Evolutionary conservation across 2,797 vertebrate species (phyloP).

Genomic region (Clarias laeviceps): DNA sequence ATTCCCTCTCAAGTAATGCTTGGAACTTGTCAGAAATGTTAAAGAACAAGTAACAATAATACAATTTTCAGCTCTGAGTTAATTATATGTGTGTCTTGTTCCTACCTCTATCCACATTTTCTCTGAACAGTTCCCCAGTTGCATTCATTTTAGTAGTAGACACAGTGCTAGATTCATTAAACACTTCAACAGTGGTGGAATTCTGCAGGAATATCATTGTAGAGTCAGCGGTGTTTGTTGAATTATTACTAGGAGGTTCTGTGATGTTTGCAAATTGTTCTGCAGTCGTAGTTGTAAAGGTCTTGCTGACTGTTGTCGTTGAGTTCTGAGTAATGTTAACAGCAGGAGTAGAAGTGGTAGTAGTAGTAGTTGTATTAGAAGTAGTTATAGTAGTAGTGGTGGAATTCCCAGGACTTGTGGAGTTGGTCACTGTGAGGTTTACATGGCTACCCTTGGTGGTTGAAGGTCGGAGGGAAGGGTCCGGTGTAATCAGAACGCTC

Average conservation of each 20-base stretch:
- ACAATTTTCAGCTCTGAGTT: not conserved
- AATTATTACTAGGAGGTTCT: slow-evolving; percentile 30
- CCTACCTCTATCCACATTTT: slow-evolving; percentile 33
- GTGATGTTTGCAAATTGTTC: slow-evolving; percentile 28
- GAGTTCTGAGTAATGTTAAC: slow-evolving; percentile 4
- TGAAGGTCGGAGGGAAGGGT: not conserved
- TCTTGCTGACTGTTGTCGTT: slow-evolving; percentile 26
- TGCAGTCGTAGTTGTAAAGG: not conserved
- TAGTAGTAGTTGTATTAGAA: slow-evolving; percentile 8
- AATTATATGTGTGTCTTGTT: not conserved
- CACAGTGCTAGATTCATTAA: not conserved
- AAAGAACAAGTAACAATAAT: not conserved
- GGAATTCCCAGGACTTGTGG: slow-evolving; percentile 23
- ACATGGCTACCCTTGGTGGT: slow-evolving; percentile 33
- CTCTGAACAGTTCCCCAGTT: slow-evolving; percentile 2
- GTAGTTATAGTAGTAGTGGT: not conserved
- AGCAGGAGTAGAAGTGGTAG: slow-evolving; percentile 1
- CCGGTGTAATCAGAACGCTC: not conserved
- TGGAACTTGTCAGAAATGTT: not conserved
- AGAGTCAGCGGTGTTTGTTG: not conserved
- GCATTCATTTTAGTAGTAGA: not conserved
- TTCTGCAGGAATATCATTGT: slow-evolving; percentile 12
- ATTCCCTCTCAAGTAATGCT: not conserved
- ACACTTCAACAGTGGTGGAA: not conserved
- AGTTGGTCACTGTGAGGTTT: slow-evolving; percentile 42